Percentiles rank a stretch among this genome's conserved stretches.
Conservation (phyloP, 2,797 vertebrate genomes). For the Peromyscus attwateri region DNA sequence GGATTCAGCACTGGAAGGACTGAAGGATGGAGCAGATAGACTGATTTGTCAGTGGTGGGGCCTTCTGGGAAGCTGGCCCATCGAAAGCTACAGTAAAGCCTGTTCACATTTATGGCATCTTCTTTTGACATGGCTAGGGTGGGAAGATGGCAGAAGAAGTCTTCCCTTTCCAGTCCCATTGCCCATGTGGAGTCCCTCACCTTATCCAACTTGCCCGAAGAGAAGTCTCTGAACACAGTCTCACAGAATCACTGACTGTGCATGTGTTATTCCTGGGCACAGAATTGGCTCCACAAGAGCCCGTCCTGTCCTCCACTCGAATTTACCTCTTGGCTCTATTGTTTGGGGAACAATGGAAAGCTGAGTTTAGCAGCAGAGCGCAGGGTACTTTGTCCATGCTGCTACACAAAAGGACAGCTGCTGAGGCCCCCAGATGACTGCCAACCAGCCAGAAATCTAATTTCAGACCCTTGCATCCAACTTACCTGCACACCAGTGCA, state of each 20-base stretch:
- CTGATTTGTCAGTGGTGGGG: neutral
- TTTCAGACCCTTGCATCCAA: slow-evolving; percentile 59
- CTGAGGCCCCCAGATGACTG: slow-evolving; percentile 16
- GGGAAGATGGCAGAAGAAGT: neutral
- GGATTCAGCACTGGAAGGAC: neutral
- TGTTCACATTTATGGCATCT: neutral
- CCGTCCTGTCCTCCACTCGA: slow-evolving; percentile 38
- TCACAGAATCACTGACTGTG: neutral
- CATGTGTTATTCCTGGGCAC: slow-evolving; percentile 10
- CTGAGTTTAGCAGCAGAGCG: neutral
- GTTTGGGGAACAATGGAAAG: slow-evolving; percentile 58
- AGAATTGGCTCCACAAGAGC: neutral
- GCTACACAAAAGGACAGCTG: slow-evolving; percentile 74
- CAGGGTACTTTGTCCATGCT: slow-evolving; percentile 60
- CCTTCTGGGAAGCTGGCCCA: neutral
- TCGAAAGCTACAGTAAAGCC: neutral
- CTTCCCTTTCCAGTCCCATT: neutral
- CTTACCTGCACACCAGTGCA: neutral
- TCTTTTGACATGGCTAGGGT: neutral
- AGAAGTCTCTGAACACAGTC: slow-evolving; percentile 31
- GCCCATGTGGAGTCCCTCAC: neutral
- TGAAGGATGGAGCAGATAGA: neutral
- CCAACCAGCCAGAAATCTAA: slow-evolving; percentile 39
- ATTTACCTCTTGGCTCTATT: slow-evolving; percentile 34
- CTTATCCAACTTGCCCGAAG: slow-evolving; percentile 30